A percentile compares a stretch with the other conserved stretches of the same genome.
Conservation (phyloP, 2,113 vertebrate species). For the Dryoscopus gambensis region DNA sequence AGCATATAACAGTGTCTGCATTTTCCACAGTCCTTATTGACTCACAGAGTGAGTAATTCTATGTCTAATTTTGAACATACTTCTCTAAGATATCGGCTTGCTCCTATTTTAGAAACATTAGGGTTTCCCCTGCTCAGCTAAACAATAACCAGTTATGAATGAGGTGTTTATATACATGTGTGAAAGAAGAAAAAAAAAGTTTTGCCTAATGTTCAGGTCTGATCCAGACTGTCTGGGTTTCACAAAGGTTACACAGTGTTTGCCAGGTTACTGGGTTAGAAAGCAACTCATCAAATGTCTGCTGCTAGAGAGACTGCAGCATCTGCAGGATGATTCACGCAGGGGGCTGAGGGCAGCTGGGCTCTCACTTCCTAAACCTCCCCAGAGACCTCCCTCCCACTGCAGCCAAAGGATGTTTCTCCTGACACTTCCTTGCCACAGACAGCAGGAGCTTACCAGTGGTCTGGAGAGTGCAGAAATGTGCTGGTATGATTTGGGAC, state of each 20-base stretch:
- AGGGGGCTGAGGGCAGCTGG: neutral
- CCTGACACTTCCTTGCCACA: neutral
- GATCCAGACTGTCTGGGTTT: neutral
- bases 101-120: neutral
- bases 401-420: rapidly evolving
- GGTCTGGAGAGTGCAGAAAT: neutral
- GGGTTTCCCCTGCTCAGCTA: neutral
- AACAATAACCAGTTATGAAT: neutral
- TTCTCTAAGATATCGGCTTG: neutral
- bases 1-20: neutral
- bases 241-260: neutral
- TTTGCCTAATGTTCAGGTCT: neutral
- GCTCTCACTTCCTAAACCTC: neutral
- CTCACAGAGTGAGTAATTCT: neutral
- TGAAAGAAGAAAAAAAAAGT: neutral
- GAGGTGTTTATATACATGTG: neutral
- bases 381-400: neutral
- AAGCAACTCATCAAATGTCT: neutral
- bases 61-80: neutral
- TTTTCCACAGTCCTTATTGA: neutral
- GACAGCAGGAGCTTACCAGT: neutral
- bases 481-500: rapidly evolving
- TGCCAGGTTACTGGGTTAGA: neutral
- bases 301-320: neutral
- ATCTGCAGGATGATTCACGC: neutral